phyloP scores from a whole-genome alignment of 2,113 vertebrate genomes.

The Sprattus sprattus region DNA sequence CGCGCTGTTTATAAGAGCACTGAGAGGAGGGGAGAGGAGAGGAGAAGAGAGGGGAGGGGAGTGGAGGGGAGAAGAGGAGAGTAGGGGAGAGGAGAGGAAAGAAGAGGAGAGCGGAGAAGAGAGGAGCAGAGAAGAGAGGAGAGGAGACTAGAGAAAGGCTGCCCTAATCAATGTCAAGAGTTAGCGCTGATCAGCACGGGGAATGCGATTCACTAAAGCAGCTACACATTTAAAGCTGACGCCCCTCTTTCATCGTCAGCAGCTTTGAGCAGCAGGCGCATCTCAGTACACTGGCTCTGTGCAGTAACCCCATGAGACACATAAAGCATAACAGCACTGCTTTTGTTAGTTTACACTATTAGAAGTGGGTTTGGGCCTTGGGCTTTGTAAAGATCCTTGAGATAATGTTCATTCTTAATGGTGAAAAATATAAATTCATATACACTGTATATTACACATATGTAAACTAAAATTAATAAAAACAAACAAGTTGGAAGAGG shows the following conservation, averaged over 20 bases:
- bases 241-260: not conserved
- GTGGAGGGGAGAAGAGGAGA: not conserved
- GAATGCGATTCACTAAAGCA: not conserved
- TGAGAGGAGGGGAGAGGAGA: not conserved
- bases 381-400: not conserved
- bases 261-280: not conserved
- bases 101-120: not conserved
- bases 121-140: not conserved
- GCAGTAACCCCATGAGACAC: not conserved
- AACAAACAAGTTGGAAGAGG: too few species aligned
- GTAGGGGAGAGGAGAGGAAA: too few species aligned
- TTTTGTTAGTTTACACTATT: not conserved
- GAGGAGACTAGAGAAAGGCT: not conserved
- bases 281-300: not conserved
- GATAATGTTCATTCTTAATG: not conserved
- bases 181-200: not conserved
- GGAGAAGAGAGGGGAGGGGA: not conserved
- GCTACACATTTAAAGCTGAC: not conserved
- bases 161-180: not conserved
- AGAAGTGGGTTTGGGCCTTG: not conserved
- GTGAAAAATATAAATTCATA: too few species aligned
- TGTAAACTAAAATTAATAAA: too few species aligned
- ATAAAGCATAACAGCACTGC: not conserved
- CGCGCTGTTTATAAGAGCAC: slow-evolving; percentile 31
- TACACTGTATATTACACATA: too few species aligned